Evolutionary conservation across 2,888 invertebrate genomes (phyloP).

Genomic region (Acanthacorydalis orientalis): DNA sequence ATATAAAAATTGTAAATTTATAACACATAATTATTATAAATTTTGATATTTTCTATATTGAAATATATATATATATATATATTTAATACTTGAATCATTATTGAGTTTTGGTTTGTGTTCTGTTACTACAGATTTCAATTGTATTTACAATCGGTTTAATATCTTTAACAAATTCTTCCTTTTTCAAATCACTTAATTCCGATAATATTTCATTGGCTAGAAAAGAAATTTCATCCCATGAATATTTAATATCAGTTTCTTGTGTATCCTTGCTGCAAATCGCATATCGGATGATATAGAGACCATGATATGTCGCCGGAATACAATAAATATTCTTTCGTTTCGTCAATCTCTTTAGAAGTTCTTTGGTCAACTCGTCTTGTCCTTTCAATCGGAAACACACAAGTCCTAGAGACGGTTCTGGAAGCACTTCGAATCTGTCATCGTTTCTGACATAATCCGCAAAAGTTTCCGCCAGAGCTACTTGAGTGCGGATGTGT

Average conservation of each 20-base stretch:
- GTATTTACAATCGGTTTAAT: too few species aligned
- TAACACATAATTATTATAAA: too few species aligned
- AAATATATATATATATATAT: too few species aligned
- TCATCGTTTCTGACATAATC: conserved; percentile 47
- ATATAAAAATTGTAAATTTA: too few species aligned
- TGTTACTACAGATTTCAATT: too few species aligned
- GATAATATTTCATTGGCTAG: conserved; percentile 29
- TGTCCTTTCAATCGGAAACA: conserved; percentile 75
- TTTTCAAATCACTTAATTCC: not conserved
- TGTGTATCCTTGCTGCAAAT: conserved; percentile 59
- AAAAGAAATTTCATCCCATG: conserved; percentile 51
- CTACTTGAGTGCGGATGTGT: conserved; percentile 57
- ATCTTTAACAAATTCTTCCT: too few species aligned
- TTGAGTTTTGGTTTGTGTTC: too few species aligned
- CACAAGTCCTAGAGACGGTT: conserved; percentile 64
- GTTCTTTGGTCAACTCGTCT: conserved; percentile 46
- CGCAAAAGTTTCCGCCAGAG: conserved; percentile 64
- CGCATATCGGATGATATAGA: conserved; percentile 62
- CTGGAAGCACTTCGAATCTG: conserved; percentile 62
- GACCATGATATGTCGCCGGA: conserved; percentile 50
- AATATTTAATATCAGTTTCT: conserved; percentile 53
- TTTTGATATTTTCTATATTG: too few species aligned
- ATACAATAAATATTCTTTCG: conserved; percentile 69
- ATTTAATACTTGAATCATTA: too few species aligned
- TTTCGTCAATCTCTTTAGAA: conserved; percentile 55